Percentiles rank a stretch among this genome's conserved stretches.
These are phyloP conservation scores for Eupeodes luniger DNA, from an alignment of 2,888 invertebrate species.

Conservation along the genomic window DNA sequence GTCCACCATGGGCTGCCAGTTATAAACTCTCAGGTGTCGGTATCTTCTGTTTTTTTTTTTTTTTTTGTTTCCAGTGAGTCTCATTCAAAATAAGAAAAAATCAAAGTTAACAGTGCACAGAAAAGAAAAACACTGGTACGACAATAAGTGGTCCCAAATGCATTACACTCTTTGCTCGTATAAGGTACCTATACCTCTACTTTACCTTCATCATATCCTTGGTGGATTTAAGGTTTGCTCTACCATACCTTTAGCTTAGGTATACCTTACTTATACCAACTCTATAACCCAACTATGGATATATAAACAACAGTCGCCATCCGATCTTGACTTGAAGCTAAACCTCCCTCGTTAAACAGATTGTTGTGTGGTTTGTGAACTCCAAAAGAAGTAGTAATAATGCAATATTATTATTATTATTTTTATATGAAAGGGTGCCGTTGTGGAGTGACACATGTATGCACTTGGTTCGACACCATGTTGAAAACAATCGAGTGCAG, in stretches of 20 bases:
- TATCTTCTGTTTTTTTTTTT: constrained; percentile 29
- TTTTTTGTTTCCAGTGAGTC: background rate
- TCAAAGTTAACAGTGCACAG: constrained; percentile 10
- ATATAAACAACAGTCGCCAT: too few relatives aligned
- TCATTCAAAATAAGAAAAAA: constrained; percentile 9
- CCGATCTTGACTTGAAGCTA: constrained; percentile 77
- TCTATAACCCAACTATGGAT: too few relatives aligned
- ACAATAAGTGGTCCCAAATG: constrained; percentile 75
- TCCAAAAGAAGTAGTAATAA: constrained; percentile 81
- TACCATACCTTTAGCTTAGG: too few relatives aligned
- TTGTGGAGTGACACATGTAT: constrained; percentile 83
- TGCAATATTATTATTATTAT: constrained; percentile 78
- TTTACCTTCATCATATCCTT: constrained; percentile 13
- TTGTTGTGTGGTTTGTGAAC: constrained; percentile 77
- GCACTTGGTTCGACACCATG: constrained; percentile 83
- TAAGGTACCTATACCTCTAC: constrained; percentile 17
- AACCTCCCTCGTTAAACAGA: constrained; percentile 84
- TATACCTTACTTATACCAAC: too few relatives aligned
- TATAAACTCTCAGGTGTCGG: constrained; percentile 73
- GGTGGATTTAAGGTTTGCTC: constrained; percentile 6
- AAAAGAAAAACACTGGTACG: constrained; percentile 67
- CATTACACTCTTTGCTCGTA: constrained; percentile 55
- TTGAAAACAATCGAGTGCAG: constrained; percentile 77
- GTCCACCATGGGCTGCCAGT: constrained; percentile 79
- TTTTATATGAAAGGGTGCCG: constrained; percentile 77